Percentiles rank a stretch among this genome's conserved stretches.
phyloP scores from a whole-genome alignment of 1,140 invertebrate species.

The honey bee (Apis mellifera) region DNA sequence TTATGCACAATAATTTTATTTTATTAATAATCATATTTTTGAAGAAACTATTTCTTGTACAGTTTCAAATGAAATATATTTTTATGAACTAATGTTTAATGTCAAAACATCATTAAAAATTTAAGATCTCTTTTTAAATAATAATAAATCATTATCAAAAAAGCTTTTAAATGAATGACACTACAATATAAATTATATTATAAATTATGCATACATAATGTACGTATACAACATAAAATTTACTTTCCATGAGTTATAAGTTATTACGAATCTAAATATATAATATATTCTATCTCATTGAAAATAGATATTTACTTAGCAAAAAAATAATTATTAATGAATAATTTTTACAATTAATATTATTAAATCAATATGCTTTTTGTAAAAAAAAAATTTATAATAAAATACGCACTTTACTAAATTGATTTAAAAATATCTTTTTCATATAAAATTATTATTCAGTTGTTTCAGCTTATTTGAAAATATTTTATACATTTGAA shows the following conservation, averaged over 20 bases:
- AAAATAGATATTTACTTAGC: not conserved
- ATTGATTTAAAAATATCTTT: constrained; percentile 8
- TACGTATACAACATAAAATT: constrained; percentile 3
- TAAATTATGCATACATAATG: not conserved
- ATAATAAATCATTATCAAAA: not conserved
- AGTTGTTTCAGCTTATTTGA: not conserved
- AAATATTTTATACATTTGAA: constrained; percentile 13
- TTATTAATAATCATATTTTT: not conserved
- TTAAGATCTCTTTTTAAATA: constrained; percentile 1
- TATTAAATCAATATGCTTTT: constrained; percentile 9
- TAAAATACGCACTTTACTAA: not conserved
- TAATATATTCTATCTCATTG: not conserved
- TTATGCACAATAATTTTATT: not conserved
- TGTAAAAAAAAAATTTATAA: constrained; percentile 5
- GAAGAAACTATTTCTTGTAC: not conserved
- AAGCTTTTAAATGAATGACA: not conserved
- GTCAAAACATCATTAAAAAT: not conserved
- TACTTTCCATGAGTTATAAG: not conserved
- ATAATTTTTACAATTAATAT: not conserved
- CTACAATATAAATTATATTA: not conserved
- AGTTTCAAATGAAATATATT: not conserved
- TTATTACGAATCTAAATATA: not conserved
- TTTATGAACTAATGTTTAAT: not conserved
- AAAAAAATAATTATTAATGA: not conserved
- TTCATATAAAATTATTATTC: not conserved